These are phyloP conservation scores for Odontomachus brunneus DNA, from an alignment of 1,140 invertebrate species.

Conservation along the genomic window DNA sequence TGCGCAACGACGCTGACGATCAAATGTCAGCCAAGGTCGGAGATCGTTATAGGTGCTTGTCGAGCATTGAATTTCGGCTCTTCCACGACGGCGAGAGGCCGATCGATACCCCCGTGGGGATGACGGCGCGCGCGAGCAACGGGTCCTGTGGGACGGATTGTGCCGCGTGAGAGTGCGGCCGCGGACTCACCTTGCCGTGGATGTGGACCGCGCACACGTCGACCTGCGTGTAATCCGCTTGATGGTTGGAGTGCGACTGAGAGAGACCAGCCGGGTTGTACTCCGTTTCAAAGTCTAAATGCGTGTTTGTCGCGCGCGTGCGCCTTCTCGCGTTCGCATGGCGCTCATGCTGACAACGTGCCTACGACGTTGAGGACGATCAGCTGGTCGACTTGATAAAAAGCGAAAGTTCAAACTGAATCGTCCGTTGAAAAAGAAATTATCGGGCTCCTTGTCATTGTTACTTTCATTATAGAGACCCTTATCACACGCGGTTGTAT, in stretches of 20 bases:
- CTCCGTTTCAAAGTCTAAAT: constrained; percentile 70
- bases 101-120: neutral
- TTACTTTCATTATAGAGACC: no score
- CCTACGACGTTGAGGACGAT: neutral
- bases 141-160: no score
- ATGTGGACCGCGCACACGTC: constrained; percentile 4
- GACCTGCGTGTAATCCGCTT: neutral
- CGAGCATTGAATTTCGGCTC: constrained; percentile 25
- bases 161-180: neutral
- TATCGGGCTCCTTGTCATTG: no score
- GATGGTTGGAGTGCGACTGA: constrained; percentile 72
- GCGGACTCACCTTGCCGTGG: constrained; percentile 61
- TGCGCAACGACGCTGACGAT: neutral
- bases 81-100: neutral
- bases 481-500: no score
- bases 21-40: constrained; percentile 79
- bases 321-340: constrained; percentile 1
- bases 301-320: constrained; percentile 49
- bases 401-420: no score
- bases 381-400: neutral
- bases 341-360: constrained; percentile 61
- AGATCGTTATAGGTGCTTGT: constrained; percentile 47
- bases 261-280: constrained; percentile 51
- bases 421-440: no score
- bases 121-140: neutral